Base-by-base conservation (phyloP, 2,888 invertebrate genomes). In the Scaptomyza polygonia region DNA sequence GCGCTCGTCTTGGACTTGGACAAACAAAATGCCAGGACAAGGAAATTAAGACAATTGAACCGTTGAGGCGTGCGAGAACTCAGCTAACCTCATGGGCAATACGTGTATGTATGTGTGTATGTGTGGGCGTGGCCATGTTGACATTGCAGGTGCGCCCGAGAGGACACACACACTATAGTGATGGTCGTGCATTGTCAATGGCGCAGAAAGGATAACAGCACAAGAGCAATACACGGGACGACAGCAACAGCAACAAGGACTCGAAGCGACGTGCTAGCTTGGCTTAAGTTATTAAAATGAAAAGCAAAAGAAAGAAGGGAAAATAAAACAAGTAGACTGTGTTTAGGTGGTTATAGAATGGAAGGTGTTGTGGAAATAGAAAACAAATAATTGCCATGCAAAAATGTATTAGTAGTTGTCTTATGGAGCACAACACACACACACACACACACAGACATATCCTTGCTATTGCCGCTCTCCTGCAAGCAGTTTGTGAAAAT, bases 301-400 rank as follows among this genome's bases (percentile, higher is more conserved):
- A 73, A 67, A 27, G 12, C 3, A 42, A 73, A 67, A 27, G 12
- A 40, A 44, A 5, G 39, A 67, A 72, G 32, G 32, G 59, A 44
- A 45, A 59, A 66, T 62, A 72, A 53, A 57, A 48, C 57, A 59
- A 49, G 47, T 29, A 11, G 39, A 3, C 45, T 2, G 5, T 5
- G 4, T 25, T 25, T 5, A 25, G 0, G 32, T 11, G 2, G 14
- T 14, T 36, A 7, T 30, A 30, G 14, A 8, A 40, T 25, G 25
- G 39, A 18, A 47, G 27, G 29, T 42, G 55, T 49, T 59, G 78
- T 57, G 58, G 62, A 64, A 69, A 75, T 75, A 75, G 79, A 74
- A 83, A 84, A 85, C 88, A 84, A 87, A 88, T 88, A 84, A 84
- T 88, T 88, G 86, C 73, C 76, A 88, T 84, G 85, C 86, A 88